Evolutionary conservation across 2,113 vertebrate genomes (phyloP).

Genomic region (Albula goreensis): DNA sequence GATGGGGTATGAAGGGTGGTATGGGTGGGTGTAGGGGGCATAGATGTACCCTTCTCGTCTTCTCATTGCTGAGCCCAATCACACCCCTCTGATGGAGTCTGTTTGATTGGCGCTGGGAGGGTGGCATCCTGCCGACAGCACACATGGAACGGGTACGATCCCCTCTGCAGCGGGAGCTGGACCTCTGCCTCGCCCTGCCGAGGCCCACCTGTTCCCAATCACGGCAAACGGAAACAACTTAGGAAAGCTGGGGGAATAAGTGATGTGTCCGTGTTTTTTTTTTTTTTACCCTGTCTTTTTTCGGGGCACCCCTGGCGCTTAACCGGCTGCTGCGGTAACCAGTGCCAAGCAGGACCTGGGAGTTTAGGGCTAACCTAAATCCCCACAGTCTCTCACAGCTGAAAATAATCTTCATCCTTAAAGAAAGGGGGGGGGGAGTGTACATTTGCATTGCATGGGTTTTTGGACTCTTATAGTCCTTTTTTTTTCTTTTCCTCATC

Average conservation of each 20-base stretch:
- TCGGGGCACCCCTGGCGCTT: constrained; percentile 46
- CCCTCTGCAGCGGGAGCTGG: not conserved
- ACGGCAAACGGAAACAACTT: constrained; percentile 45
- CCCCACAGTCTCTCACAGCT: constrained; percentile 51
- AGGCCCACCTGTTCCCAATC: constrained; percentile 55
- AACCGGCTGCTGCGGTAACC: not conserved
- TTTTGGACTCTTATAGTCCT: constrained; percentile 14
- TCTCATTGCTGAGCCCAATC: no score
- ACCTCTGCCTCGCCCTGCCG: not conserved
- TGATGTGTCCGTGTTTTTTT: constrained; percentile 40
- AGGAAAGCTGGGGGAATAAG: constrained; percentile 27
- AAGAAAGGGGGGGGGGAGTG: constrained; percentile 9
- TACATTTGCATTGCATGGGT: constrained; percentile 26
- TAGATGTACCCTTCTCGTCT: no score
- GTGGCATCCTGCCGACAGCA: not conserved
- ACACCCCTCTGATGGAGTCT: no score
- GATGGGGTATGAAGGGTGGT: no score
- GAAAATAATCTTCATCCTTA: constrained; percentile 60
- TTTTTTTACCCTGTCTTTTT: constrained; percentile 34
- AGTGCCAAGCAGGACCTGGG: constrained; percentile 49
- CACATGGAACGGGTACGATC: not conserved
- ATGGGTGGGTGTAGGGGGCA: no score
- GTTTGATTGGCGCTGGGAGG: not conserved
- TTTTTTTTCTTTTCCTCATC: constrained; percentile 12
- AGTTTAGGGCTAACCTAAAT: constrained; percentile 58